A percentile compares a stretch with the other conserved stretches of the same genome.
Conservation (phyloP, 37 sponge, comb jelly and placozoan genomes). For the Spongilla lacustris region DNA sequence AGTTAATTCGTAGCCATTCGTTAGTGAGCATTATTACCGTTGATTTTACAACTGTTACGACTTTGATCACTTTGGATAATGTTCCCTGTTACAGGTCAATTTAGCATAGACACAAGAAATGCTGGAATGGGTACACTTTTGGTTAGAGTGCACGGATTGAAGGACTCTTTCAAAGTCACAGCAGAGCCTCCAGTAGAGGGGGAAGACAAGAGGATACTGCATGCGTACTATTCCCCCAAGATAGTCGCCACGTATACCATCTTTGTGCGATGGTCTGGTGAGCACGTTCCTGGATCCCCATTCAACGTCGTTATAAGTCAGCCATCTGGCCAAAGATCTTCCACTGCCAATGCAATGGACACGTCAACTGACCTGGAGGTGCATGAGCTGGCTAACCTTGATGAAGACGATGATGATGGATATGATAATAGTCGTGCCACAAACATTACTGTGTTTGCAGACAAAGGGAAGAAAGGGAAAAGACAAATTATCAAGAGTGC, state of each 20-base stretch:
- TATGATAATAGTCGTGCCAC: not conserved
- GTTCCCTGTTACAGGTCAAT: slow-evolving; percentile 41
- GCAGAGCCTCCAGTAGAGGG: slow-evolving; percentile 47
- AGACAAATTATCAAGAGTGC: not conserved
- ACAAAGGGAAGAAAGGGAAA: not conserved
- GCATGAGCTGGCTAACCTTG: not conserved
- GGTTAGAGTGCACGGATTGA: slow-evolving; percentile 82
- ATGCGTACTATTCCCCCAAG: slow-evolving; percentile 67
- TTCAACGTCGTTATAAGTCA: slow-evolving; percentile 61
- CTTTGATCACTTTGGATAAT: too few species aligned
- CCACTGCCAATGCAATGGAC: not conserved
- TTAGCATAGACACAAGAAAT: slow-evolving; percentile 83
- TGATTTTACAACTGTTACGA: too few species aligned
- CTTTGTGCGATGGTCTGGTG: slow-evolving; percentile 73
- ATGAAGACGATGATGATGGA: not conserved
- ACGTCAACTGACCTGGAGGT: not conserved
- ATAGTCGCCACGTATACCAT: slow-evolving; percentile 66
- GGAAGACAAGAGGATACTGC: slow-evolving; percentile 53
- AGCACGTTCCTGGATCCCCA: slow-evolving; percentile 83
- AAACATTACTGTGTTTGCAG: not conserved
- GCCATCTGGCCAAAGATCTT: not conserved
- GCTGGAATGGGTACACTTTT: slow-evolving; percentile 93
- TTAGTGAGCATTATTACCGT: too few species aligned
- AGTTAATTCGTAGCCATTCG: too few species aligned
- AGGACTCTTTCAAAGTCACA: slow-evolving; percentile 83